These are phyloP conservation scores for Hydrolagus affinis DNA, from an alignment of 2,113 vertebrate genomes.

Conservation along the genomic window DNA sequence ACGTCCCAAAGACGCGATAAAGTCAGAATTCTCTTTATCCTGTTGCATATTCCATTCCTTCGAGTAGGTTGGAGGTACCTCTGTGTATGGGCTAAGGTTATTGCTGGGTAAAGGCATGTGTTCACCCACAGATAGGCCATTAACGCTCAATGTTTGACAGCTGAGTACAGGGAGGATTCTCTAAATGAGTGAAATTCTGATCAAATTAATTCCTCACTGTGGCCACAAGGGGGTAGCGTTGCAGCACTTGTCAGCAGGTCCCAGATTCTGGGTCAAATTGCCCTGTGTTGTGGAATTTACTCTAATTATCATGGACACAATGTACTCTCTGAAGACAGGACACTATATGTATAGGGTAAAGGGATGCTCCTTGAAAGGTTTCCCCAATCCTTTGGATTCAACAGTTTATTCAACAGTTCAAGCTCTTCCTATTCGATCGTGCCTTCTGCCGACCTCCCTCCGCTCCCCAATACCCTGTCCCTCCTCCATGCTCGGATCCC, in stretches of 20 bases:
- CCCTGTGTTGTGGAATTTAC: too few relatives aligned
- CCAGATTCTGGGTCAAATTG: too few relatives aligned
- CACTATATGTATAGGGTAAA: too few relatives aligned
- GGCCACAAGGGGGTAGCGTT: conserved; percentile 8
- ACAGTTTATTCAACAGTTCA: background rate
- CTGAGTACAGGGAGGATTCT: background rate
- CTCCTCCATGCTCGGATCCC: background rate
- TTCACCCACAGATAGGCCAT: background rate
- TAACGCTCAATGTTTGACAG: background rate
- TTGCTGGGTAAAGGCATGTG: background rate
- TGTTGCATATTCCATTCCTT: background rate
- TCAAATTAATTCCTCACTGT: background rate
- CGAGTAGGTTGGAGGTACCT: background rate
- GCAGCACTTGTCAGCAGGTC: background rate
- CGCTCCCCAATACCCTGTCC: background rate
- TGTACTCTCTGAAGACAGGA: too few relatives aligned
- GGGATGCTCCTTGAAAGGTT: background rate
- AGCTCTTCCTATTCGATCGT: background rate
- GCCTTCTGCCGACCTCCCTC: background rate
- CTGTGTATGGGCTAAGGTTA: background rate
- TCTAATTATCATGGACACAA: too few relatives aligned
- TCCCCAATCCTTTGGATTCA: background rate
- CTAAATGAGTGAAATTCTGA: too few relatives aligned
- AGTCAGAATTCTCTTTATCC: too few relatives aligned
- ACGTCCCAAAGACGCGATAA: too few relatives aligned